Percentiles rank a stretch among this genome's conserved stretches.
phyloP scores from a whole-genome alignment of 2,888 invertebrate species.

The Harpalus rubripes region DNA sequence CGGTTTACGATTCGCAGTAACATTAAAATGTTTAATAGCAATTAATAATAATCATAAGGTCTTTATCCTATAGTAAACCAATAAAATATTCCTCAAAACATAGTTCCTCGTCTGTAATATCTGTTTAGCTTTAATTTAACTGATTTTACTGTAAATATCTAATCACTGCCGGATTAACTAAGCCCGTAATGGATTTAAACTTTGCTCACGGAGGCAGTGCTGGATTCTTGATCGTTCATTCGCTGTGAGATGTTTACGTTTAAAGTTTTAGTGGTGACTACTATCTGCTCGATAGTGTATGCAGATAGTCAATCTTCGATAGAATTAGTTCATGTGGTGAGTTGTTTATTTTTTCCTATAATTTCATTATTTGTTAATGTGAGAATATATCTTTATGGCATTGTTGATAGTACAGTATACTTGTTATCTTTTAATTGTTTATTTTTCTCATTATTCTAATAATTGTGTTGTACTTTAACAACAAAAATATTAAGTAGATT shows the following conservation, averaged over 20 bases:
- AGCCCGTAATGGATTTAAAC: constrained; percentile 4
- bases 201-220: constrained; percentile 18
- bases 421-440: constrained; percentile 31
- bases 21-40: constrained; percentile 6
- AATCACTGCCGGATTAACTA: constrained; percentile 23
- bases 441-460: constrained; percentile 6
- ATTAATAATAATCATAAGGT: constrained; percentile 26
- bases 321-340: constrained; percentile 59
- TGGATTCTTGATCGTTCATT: constrained; percentile 35
- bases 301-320: constrained; percentile 48
- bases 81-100: constrained; percentile 16
- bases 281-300: constrained; percentile 27
- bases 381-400: constrained; percentile 9
- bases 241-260: constrained; percentile 27
- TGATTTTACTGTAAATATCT: constrained; percentile 36
- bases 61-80: constrained; percentile 49
- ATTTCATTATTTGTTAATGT: background rate
- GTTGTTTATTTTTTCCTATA: constrained; percentile 7
- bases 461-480: background rate
- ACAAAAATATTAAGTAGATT: background rate
- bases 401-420: background rate
- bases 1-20: background rate
- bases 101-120: constrained; percentile 10
- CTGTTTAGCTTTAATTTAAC: constrained; percentile 7
- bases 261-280: background rate